Percentiles rank a stretch among this genome's conserved stretches.
Conservation (phyloP, 2,113 vertebrate genomes). For the Anolis sagrei region DNA sequence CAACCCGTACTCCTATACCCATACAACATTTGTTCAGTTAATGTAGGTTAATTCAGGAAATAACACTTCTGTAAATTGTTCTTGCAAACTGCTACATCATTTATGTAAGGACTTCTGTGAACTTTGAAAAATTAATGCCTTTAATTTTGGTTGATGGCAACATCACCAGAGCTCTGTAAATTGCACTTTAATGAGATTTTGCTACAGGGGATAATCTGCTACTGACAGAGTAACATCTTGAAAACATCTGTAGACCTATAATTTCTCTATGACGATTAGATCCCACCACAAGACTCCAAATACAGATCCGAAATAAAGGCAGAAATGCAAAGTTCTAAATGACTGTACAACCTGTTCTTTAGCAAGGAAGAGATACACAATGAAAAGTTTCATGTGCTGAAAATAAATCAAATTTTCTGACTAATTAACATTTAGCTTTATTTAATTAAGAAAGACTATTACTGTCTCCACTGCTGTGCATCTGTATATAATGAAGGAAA, state of each 20-base stretch:
- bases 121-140: constrained; percentile 99
- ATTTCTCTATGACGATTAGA: constrained; percentile 96
- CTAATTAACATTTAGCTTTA: constrained; percentile 89
- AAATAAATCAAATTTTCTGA: constrained; percentile 85
- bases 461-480: constrained; percentile 85
- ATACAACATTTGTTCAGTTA: constrained; percentile 89
- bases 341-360: constrained; percentile 80
- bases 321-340: constrained; percentile 76
- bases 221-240: constrained; percentile 99
- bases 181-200: constrained; percentile 99
- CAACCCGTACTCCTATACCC: constrained; percentile 82
- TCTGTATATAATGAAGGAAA: constrained; percentile 86
- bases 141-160: constrained; percentile 99
- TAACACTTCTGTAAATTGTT: constrained; percentile 97
- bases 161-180: constrained; percentile 99
- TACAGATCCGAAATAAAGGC: constrained; percentile 77
- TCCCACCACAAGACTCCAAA: constrained; percentile 85
- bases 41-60: constrained; percentile 96
- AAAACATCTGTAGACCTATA: constrained; percentile 99
- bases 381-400: constrained; percentile 74
- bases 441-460: constrained; percentile 89
- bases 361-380: constrained; percentile 66
- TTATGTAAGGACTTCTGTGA: constrained; percentile 98
- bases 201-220: constrained; percentile 99
- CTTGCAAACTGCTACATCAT: constrained; percentile 98